Percentiles rank a stretch among this genome's conserved stretches.
Conservation (phyloP, 2,113 vertebrate species). For the Tetraodon nigroviridis region DNA sequence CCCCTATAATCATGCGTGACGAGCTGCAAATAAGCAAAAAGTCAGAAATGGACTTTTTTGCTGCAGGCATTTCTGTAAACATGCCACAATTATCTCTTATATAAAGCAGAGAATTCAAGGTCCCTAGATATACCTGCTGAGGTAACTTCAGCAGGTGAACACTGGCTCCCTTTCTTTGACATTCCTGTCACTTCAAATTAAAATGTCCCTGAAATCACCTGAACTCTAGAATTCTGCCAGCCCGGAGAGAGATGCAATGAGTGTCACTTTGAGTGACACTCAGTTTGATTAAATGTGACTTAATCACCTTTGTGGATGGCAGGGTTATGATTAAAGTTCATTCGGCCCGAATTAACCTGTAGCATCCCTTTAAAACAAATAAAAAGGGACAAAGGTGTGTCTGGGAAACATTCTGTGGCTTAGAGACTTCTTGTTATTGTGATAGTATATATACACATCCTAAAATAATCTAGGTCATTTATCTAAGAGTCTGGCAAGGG, state of each 20-base stretch:
- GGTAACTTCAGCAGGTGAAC: slow-evolving; percentile 14
- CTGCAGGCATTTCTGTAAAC: slow-evolving; percentile 21
- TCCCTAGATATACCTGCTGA: slow-evolving; percentile 33
- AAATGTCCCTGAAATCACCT: slow-evolving; percentile 34
- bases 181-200: slow-evolving; percentile 45
- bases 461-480: slow-evolving; percentile 12
- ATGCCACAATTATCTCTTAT: slow-evolving; percentile 22
- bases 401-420: slow-evolving; percentile 11
- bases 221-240: slow-evolving; percentile 21
- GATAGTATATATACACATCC: slow-evolving; percentile 7
- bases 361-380: neutral
- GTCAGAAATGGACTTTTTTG: slow-evolving; percentile 17
- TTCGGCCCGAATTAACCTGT: slow-evolving; percentile 23
- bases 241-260: slow-evolving; percentile 13
- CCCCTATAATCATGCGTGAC: slow-evolving; percentile 9
- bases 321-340: slow-evolving; percentile 21
- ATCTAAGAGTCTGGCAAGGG: slow-evolving; percentile 2
- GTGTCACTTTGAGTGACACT: slow-evolving; percentile 36
- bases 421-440: slow-evolving; percentile 4
- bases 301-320: slow-evolving; percentile 57
- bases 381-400: slow-evolving; percentile 3
- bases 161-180: slow-evolving; percentile 34
- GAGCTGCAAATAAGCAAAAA: slow-evolving; percentile 20
- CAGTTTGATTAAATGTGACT: slow-evolving; percentile 47
- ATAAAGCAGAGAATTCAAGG: slow-evolving; percentile 30